Evolutionary conservation across 2,113 vertebrate species (phyloP).

Genomic region (Craseonycteris thonglongyai): DNA sequence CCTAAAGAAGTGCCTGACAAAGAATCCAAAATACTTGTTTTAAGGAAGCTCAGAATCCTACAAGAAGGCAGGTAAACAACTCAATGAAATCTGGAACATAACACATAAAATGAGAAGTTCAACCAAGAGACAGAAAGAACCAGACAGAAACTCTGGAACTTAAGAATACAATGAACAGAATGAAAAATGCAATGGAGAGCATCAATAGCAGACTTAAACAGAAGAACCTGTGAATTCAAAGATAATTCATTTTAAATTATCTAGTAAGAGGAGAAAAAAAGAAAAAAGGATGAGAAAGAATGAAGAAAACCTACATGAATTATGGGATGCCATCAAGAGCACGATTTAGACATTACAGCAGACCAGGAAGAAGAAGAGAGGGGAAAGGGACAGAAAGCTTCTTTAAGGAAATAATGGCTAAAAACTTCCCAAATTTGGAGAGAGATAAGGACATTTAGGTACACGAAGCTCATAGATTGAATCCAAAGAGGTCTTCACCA

Average conservation of each 20-base stretch:
- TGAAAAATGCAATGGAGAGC: not conserved
- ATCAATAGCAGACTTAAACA: not conserved
- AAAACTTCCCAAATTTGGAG: not conserved
- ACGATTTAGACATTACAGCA: not conserved
- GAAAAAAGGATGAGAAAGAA: not conserved
- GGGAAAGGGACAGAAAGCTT: not conserved
- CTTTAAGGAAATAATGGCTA: not conserved
- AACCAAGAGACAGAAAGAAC: not conserved
- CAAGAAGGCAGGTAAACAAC: not conserved
- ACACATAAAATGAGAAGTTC: not conserved
- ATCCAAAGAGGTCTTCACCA: not conserved
- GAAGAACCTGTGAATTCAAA: not conserved
- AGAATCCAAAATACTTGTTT: not conserved
- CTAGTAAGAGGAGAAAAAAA: not conserved
- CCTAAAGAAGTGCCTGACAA: not conserved
- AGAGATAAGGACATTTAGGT: not conserved
- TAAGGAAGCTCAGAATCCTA: not conserved
- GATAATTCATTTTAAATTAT: not conserved
- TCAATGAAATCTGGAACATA: not conserved
- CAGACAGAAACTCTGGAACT: not conserved
- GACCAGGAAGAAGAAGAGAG: not conserved
- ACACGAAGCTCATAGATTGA: not conserved
- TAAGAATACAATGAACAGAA: not conserved
- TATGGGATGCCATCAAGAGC: not conserved
- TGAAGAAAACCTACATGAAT: not conserved